These are phyloP conservation scores for Podotricha telesiphe DNA, from an alignment of 2,888 invertebrate species.

Conservation along the genomic window DNA sequence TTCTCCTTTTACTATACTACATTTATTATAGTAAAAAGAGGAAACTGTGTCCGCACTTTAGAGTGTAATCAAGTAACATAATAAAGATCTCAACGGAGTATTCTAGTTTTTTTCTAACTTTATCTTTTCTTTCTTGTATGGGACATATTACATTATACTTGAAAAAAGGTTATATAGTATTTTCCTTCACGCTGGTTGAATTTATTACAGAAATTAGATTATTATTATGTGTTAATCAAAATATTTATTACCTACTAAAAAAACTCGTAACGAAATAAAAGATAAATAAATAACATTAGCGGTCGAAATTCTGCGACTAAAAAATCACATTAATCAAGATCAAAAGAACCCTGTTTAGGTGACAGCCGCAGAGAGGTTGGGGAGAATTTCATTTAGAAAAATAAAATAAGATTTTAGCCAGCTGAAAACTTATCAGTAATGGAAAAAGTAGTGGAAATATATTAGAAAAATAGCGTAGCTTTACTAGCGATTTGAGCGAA, in stretches of 20 bases:
- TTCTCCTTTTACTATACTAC: too few relatives aligned
- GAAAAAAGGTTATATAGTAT: not conserved
- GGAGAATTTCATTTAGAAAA: conserved; percentile 15
- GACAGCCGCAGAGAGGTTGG: conserved; percentile 9
- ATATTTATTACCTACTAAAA: conserved; percentile 8
- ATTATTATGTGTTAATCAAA: not conserved
- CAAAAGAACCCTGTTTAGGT: conserved; percentile 17
- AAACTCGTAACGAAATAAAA: conserved; percentile 1
- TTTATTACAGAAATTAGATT: not conserved
- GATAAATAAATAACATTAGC: not conserved
- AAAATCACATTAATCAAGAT: conserved; percentile 28
- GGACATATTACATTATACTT: too few relatives aligned
- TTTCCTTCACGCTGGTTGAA: not conserved
- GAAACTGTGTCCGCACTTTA: too few relatives aligned
- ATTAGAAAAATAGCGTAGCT: not conserved
- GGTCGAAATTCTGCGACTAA: conserved; percentile 8
- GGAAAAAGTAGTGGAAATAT: conserved; percentile 9
- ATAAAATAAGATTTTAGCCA: conserved; percentile 14
- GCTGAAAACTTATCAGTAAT: conserved; percentile 14
- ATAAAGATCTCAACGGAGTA: too few relatives aligned
- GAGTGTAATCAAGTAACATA: too few relatives aligned
- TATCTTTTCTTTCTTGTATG: too few relatives aligned
- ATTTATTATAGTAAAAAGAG: too few relatives aligned
- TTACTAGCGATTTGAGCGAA: conserved; percentile 2
- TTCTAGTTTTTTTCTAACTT: too few relatives aligned